phyloP scores from a whole-genome alignment of 2,113 vertebrate genomes.

The Lophochroa leadbeateri region DNA sequence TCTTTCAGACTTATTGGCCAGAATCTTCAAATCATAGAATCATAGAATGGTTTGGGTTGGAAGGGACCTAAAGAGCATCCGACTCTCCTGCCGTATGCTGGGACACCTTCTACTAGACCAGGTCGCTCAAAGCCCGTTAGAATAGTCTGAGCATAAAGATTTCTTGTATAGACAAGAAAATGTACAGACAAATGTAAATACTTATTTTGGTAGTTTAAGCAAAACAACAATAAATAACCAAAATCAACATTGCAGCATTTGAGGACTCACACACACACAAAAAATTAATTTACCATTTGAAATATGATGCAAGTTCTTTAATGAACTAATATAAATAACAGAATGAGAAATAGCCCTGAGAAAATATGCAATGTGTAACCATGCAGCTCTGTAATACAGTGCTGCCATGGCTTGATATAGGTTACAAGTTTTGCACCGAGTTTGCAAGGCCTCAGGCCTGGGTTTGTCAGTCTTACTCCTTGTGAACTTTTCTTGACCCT shows the following conservation, averaged over 20 bases:
- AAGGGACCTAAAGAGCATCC: background rate
- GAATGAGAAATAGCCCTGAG: background rate
- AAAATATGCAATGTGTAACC: fast-evolving
- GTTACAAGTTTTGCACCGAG: fast-evolving
- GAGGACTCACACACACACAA: background rate
- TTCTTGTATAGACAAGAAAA: background rate
- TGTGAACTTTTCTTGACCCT: background rate
- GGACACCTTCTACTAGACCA: background rate
- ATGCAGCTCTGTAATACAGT: too few species aligned
- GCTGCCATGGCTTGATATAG: background rate
- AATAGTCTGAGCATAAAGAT: background rate
- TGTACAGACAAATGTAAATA: background rate
- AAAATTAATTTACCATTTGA: background rate
- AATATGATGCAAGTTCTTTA: background rate
- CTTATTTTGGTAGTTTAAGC: background rate
- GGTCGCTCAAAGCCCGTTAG: background rate
- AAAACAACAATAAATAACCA: background rate
- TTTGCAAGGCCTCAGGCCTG: background rate
- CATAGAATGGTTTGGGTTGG: background rate
- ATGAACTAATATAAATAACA: background rate
- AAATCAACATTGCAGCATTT: background rate
- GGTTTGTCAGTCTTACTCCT: background rate
- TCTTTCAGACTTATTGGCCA: background rate
- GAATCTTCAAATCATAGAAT: background rate
- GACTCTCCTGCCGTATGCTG: background rate